Conservation (phyloP, 2,888 invertebrate genomes). For the Thalpophila matura region DNA sequence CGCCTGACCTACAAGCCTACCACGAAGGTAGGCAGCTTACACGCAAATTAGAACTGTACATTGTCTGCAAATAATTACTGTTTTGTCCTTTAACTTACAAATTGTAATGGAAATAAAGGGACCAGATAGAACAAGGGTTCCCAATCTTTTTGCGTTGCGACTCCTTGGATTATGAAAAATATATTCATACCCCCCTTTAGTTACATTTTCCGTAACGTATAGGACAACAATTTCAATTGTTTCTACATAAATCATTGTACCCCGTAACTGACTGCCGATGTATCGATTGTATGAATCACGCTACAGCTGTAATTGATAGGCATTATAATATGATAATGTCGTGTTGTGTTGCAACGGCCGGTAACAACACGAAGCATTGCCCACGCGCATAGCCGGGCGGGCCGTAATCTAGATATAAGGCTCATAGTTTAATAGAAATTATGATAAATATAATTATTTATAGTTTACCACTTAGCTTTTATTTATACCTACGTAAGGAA, state of each 20-base stretch:
- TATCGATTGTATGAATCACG: constrained; percentile 41
- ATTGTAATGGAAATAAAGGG: too few species aligned
- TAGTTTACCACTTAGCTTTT: too few species aligned
- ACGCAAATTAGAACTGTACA: constrained; percentile 34
- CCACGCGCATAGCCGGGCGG: constrained; percentile 48
- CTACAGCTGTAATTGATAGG: constrained; percentile 27
- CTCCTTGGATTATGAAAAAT: too few species aligned
- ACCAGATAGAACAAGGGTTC: too few species aligned
- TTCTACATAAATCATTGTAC: too few species aligned
- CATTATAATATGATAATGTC: constrained; percentile 60
- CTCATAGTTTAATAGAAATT: constrained; percentile 17
- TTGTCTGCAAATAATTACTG: too few species aligned
- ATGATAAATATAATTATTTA: constrained; percentile 16
- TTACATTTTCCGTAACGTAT: too few species aligned
- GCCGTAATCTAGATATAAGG: constrained; percentile 42
- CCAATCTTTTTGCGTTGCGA: too few species aligned
- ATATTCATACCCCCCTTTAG: too few species aligned
- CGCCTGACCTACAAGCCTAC: constrained; percentile 44
- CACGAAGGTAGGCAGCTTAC: constrained; percentile 29
- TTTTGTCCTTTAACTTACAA: too few species aligned
- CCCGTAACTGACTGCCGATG: not conserved
- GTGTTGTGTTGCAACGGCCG: constrained; percentile 50
- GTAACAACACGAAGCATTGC: constrained; percentile 22
- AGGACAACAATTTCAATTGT: too few species aligned
- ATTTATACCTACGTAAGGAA: too few species aligned